phyloP scores from a whole-genome alignment of 2,888 invertebrate species.

The Noctuana brunneofusca region DNA sequence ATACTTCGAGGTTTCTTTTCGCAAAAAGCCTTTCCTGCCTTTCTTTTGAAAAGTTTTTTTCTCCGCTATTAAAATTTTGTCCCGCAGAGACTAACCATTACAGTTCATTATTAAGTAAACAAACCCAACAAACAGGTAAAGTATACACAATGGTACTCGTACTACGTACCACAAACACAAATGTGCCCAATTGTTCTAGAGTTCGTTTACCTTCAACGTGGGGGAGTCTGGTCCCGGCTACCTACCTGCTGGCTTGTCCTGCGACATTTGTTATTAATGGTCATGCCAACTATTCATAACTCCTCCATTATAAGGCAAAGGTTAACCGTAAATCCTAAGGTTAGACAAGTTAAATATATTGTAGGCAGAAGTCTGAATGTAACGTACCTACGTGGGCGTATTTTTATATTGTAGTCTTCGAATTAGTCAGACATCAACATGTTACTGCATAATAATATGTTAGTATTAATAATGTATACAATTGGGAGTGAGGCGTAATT shows the following conservation, averaged over 20 bases:
- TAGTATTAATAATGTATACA: background rate
- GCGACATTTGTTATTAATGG: constrained; percentile 34
- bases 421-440: constrained; percentile 26
- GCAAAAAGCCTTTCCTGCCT: too few species aligned
- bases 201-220: constrained; percentile 24
- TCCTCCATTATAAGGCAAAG: constrained; percentile 34
- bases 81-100: background rate
- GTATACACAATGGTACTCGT: background rate
- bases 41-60: too few species aligned
- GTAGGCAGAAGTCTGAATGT: constrained; percentile 43
- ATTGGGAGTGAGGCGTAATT: background rate
- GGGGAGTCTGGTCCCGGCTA: constrained; percentile 27
- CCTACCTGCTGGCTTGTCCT: constrained; percentile 21
- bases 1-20: too few species aligned
- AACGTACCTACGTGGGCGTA: constrained; percentile 36
- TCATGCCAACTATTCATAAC: constrained; percentile 28
- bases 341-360: constrained; percentile 28
- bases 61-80: background rate
- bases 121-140: background rate
- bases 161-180: constrained; percentile 60
- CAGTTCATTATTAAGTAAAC: background rate
- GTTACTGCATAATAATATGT: background rate
- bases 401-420: constrained; percentile 37
- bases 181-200: constrained; percentile 47
- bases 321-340: constrained; percentile 35